Conservation (phyloP, 92 coral and sea anemone species). For the Montipora capitata region DNA sequence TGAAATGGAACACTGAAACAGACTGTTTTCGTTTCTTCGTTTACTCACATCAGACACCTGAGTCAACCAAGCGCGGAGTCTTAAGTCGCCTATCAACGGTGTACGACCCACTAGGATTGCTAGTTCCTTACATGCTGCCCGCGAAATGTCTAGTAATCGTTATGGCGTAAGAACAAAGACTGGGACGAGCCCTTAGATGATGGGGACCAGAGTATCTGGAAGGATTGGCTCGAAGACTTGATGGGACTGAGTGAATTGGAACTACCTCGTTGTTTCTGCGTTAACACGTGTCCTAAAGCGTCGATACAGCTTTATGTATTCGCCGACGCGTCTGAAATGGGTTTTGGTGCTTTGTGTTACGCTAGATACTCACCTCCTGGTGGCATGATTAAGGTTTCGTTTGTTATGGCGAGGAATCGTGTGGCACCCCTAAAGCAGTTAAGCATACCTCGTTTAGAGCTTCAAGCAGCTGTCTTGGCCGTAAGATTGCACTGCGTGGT, state of each 20-base stretch:
- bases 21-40: constrained; percentile 64
- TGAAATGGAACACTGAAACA: constrained; percentile 76
- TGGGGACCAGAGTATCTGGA: too few species aligned
- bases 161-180: too few species aligned
- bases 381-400: constrained; percentile 65
- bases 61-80: constrained; percentile 50
- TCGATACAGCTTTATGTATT: too few species aligned
- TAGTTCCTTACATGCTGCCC: background rate
- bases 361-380: constrained; percentile 13
- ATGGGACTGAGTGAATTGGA: background rate
- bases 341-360: too few species aligned
- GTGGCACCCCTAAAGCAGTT: constrained; percentile 78
- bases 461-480: constrained; percentile 79
- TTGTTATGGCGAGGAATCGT: constrained; percentile 76
- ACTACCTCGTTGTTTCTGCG: too few species aligned
- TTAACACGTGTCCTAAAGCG: too few species aligned
- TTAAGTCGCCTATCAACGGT: constrained; percentile 59
- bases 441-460: constrained; percentile 79
- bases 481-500: constrained; percentile 57
- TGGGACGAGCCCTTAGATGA: too few species aligned
- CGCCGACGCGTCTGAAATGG: too few species aligned
- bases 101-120: constrained; percentile 72
- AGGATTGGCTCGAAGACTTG: too few species aligned
- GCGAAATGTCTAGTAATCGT: too few species aligned
- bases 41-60: constrained; percentile 30